Conservation (phyloP, 2,888 invertebrate genomes). For the Cosmorhoe ocellata region DNA sequence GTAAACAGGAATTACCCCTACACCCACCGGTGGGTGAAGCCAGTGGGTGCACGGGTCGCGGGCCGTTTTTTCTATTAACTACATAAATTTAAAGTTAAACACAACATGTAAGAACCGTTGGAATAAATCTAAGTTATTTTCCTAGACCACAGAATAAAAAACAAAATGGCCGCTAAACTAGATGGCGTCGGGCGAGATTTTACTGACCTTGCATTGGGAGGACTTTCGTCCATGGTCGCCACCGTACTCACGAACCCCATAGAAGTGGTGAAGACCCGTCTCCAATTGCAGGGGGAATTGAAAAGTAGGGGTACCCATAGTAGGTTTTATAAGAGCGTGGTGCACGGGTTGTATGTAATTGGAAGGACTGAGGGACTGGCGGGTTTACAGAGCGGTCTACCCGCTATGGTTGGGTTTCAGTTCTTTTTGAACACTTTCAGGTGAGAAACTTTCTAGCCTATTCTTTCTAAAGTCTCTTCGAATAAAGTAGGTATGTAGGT, state of each 20-base stretch:
- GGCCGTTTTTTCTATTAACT: too few relatives aligned
- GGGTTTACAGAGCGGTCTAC: slow-evolving; percentile 91
- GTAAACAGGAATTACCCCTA: too few relatives aligned
- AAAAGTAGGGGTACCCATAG: slow-evolving; percentile 87
- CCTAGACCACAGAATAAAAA: slow-evolving; percentile 14
- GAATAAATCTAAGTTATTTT: too few relatives aligned
- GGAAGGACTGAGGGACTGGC: slow-evolving; percentile 90
- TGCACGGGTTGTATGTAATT: slow-evolving; percentile 90
- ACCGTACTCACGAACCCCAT: slow-evolving; percentile 93
- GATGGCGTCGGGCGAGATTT: slow-evolving; percentile 60
- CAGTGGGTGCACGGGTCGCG: too few relatives aligned
- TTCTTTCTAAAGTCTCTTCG: too few relatives aligned
- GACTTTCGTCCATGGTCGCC: slow-evolving; percentile 89
- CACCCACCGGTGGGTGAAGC: too few relatives aligned
- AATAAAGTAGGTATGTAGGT: too few relatives aligned
- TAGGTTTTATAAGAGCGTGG: slow-evolving; percentile 88
- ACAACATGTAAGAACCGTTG: too few relatives aligned
- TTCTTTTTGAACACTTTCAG: slow-evolving; percentile 92
- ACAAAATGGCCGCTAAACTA: slow-evolving; percentile 48
- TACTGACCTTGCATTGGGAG: slow-evolving; percentile 90
- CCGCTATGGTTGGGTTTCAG: slow-evolving; percentile 93
- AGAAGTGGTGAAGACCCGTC: slow-evolving; percentile 91
- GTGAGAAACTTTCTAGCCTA: too few relatives aligned
- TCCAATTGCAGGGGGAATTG: slow-evolving; percentile 94
- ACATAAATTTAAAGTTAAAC: too few relatives aligned